Base-by-base conservation (phyloP, 2,888 invertebrate genomes). In the Drosophila pseudotakahashii region DNA sequence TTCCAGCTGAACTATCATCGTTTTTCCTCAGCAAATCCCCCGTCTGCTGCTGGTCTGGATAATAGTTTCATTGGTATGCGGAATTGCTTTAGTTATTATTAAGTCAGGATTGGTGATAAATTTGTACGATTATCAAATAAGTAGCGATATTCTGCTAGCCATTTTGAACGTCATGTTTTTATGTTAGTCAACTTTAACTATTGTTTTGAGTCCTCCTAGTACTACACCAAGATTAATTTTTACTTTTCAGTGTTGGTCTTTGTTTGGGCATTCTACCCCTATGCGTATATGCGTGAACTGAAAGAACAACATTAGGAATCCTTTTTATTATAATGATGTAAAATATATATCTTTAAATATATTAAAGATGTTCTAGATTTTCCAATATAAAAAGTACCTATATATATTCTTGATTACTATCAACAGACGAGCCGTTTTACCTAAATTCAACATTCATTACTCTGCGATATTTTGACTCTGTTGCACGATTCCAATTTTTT, bases 241-340 rank as follows among this genome's bases (percentile, higher is more conserved):
- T n/a, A 2, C 13, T n/a, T 39, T 58, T n/a, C 52, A 58, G 58
- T 52, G 30, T 19, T 58, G 30, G 3, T 41, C 37, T 19, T 19
- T 39, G 13, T 6, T 36, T 52, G 51, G n/a, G 9, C 26, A 10
- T 51, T 39, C 30, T 58, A 41, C n/a, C 58, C 58, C 1, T 52
- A n/a, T 6, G 16, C 30, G 0, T 58, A 52, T 9, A 11, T 19
- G 7, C 52, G 30, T 4, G 39, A 52, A 1, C 11, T 52, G 30
- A 13, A 58, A 1, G 37, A 39, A 3, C 16, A 14, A 11, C 4
- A 11, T 2, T 7, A n/a, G 3, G 3, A 45, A 1, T 9, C 0
- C 3, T 9, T 26, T 1, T 5, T n/a, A 44, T 44, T 26, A 44
- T 44, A 7, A 13, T 14, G 3, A 10, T 41, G 1, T 30, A 30